Evolutionary conservation across 2,797 vertebrate genomes (phyloP), one percentile per base, ranked within the genome.

Genomic region (Odontamblyopus lacepedii): DNA sequence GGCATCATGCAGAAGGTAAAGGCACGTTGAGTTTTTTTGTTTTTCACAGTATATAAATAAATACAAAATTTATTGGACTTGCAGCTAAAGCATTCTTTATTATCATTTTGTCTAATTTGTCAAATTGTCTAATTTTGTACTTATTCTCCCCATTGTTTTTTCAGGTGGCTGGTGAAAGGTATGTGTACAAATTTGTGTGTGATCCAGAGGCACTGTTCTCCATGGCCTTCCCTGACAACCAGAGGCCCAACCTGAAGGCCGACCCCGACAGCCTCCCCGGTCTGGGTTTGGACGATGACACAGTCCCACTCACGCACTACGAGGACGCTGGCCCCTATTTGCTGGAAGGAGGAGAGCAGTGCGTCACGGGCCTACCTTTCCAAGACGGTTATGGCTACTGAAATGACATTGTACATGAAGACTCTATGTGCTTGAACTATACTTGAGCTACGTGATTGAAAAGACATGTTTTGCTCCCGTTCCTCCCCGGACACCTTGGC

Each of bases 181-280:
- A 99, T 0, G 97, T 99, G 75, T 99, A 99, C 81, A 99, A 99
- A 87, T 99, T 98, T 5, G 97, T 99, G 83, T 99, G 97, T 0
- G 97, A 98, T 82, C 97, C 97, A 0, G 97, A 99, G 23, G 97
- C 97, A 2, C 95, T 99, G 32, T 99, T 99, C 80, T 97, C 96
- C 81, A 98, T 99, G 97, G 97, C 97, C 63, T 98, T 98, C 83
- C 97, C 97, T 0, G 97, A 98, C 92, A 97, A 97, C 92, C 97
- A 98, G 87, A 94, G 96, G 84, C 97, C 96, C 4, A 96, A 94
- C 90, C 93, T 98, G 89, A 98, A 98, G 90, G 92, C 91, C 0
- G 97, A 98, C 87, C 94, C 95, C 0, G 96, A 98, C 78, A 90
- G 95, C 85, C 90, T 96, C 0, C 93, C 94, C 1, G 93, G 83